phyloP scores from a whole-genome alignment of 2,888 invertebrate species.

The Ametastegia equiseti region DNA sequence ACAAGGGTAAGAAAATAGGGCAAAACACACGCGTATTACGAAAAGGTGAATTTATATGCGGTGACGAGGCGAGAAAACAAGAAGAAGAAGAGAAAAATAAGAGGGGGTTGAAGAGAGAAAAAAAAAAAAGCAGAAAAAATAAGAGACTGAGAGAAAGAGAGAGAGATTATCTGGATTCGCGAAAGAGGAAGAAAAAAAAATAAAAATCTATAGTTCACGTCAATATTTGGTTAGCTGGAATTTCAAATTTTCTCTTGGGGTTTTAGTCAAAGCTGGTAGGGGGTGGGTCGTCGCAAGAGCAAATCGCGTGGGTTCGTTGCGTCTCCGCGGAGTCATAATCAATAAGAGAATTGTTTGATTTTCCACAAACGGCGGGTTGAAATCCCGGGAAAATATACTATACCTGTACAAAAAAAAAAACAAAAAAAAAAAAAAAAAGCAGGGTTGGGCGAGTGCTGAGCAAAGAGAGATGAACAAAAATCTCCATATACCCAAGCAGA shows the following conservation, averaged over 20 bases:
- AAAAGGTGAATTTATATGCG: neutral
- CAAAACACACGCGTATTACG: too few relatives aligned
- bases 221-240: slow-evolving; percentile 46
- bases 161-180: neutral
- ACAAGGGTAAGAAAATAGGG: too few relatives aligned
- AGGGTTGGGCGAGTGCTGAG: neutral
- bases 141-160: neutral
- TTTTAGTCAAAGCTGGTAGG: neutral
- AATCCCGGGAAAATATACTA: neutral
- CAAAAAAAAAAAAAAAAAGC: neutral
- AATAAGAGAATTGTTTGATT: slow-evolving; percentile 32
- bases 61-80: neutral
- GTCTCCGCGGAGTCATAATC: slow-evolving; percentile 2
- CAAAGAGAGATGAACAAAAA: neutral
- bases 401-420: neutral
- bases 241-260: slow-evolving; percentile 36
- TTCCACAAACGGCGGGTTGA: neutral
- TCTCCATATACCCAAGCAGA: neutral
- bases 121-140: neutral
- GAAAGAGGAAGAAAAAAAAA: neutral
- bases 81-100: neutral
- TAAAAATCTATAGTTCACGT: slow-evolving; percentile 30
- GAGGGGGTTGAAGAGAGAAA: neutral
- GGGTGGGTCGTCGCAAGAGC: too few relatives aligned
- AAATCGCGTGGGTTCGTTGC: neutral